Evolutionary conservation across 2,888 invertebrate genomes (phyloP).

Genomic region (Yponomeuta sedellus): DNA sequence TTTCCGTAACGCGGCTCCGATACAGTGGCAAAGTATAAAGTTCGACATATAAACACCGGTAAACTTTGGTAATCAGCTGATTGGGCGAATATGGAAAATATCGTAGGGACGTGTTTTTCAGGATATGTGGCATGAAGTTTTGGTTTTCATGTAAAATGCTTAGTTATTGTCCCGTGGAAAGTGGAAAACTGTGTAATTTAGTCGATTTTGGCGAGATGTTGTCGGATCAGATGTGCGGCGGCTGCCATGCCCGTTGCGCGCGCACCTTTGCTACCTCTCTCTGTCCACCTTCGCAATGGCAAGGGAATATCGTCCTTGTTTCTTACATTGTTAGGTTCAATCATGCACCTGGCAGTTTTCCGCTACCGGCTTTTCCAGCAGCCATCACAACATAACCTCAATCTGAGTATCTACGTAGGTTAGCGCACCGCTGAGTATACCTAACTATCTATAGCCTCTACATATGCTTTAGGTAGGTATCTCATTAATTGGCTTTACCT

Average conservation of each 20-base stretch:
- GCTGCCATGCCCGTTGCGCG: slow-evolving; percentile 74
- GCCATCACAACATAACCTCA: slow-evolving; percentile 76
- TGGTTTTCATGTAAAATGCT: slow-evolving; percentile 34
- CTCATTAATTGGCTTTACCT: slow-evolving; percentile 7
- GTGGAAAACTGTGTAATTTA: slow-evolving; percentile 19
- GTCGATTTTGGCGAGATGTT: slow-evolving; percentile 40
- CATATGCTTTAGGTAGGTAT: background rate
- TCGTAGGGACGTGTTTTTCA: slow-evolving; percentile 39
- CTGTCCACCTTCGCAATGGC: slow-evolving; percentile 34
- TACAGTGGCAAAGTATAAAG: slow-evolving; percentile 30
- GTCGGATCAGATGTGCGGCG: slow-evolving; percentile 65
- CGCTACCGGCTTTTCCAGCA: slow-evolving; percentile 59
- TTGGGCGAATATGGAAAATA: slow-evolving; percentile 28
- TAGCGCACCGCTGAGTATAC: slow-evolving; percentile 52
- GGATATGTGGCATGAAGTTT: slow-evolving; percentile 37
- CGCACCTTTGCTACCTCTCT: slow-evolving; percentile 59
- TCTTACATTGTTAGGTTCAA: slow-evolving; percentile 6
- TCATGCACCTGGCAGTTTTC: slow-evolving; percentile 23
- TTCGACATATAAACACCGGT: slow-evolving; percentile 60
- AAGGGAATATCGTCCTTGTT: slow-evolving; percentile 53
- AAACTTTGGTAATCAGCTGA: slow-evolving; percentile 74
- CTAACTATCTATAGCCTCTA: slow-evolving; percentile 22
- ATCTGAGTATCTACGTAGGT: slow-evolving; percentile 50
- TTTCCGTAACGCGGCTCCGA: slow-evolving; percentile 30
- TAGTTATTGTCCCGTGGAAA: slow-evolving; percentile 32